A percentile compares a stretch with the other conserved stretches of the same genome.
Evolutionary conservation across 2,888 invertebrate species (phyloP).

Genomic region (Lysandra bellargus): DNA sequence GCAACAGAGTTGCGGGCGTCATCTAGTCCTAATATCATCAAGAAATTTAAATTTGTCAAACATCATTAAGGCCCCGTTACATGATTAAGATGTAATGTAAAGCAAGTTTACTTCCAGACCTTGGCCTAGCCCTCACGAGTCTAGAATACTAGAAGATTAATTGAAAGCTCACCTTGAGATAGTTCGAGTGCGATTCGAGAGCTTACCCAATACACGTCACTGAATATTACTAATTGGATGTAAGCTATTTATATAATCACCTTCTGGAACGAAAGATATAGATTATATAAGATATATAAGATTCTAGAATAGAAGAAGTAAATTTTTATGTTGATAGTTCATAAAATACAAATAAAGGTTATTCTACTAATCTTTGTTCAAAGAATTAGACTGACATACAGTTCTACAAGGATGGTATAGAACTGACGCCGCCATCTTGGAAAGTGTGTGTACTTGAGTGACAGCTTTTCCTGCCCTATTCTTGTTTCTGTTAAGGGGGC

Average conservation of each 20-base stretch:
- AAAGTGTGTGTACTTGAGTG: too few species aligned
- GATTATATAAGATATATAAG: too few species aligned
- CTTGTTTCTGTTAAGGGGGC: too few species aligned
- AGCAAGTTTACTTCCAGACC: background rate
- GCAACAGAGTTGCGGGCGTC: background rate
- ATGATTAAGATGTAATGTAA: background rate
- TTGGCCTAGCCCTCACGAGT: conserved; percentile 3
- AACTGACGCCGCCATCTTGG: too few species aligned
- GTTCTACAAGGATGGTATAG: too few species aligned
- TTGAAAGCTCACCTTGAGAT: conserved; percentile 22
- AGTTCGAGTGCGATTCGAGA: background rate
- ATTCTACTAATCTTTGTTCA: too few species aligned
- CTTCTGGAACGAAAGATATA: too few species aligned
- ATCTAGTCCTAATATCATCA: background rate
- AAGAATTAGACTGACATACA: too few species aligned
- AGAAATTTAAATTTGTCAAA: background rate
- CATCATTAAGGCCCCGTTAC: background rate
- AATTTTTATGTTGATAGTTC: too few species aligned
- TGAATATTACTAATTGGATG: conserved; percentile 16
- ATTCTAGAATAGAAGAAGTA: background rate
- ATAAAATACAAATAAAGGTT: too few species aligned
- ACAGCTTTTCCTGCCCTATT: too few species aligned
- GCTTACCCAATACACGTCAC: background rate
- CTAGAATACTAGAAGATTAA: background rate
- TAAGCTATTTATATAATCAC: background rate